Percentiles rank a stretch among this genome's conserved stretches.
Evolutionary conservation across 2,113 vertebrate genomes (phyloP).

Genomic region (Lagopus leucura): DNA sequence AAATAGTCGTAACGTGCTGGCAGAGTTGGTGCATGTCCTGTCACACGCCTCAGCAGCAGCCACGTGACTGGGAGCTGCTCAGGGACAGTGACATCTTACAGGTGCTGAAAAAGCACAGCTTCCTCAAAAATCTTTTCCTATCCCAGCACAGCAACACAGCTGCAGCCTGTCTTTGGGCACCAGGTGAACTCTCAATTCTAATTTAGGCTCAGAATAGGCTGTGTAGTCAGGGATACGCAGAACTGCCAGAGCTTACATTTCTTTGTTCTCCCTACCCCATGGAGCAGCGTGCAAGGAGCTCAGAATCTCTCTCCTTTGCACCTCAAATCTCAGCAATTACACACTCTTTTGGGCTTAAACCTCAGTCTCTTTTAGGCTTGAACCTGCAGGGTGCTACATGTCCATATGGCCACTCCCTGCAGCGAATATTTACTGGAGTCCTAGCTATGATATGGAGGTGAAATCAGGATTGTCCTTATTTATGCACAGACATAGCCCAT

Average conservation of each 20-base stretch:
- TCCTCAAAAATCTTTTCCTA: not conserved
- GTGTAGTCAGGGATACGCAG: not conserved
- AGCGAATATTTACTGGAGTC: not conserved
- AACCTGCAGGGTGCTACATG: not conserved
- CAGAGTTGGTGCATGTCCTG: not conserved
- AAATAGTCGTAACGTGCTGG: not conserved
- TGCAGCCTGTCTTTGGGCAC: not conserved
- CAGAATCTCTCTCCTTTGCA: not conserved
- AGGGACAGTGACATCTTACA: not conserved
- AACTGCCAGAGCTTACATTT: not conserved
- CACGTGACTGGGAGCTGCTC: fast-evolving
- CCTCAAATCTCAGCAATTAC: not conserved
- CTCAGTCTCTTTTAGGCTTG: no score
- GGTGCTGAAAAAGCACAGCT: not conserved
- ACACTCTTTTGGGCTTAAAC: not conserved
- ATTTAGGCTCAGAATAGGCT: not conserved
- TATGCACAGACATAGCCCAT: not conserved
- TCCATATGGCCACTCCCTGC: not conserved
- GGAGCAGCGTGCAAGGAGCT: not conserved
- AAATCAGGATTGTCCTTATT: not conserved
- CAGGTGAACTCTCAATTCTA: not conserved
- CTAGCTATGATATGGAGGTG: not conserved
- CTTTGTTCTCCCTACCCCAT: not conserved
- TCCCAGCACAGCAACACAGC: not conserved
- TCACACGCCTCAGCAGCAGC: not conserved